Evolutionary conservation across 2,888 invertebrate species (phyloP), one percentile per base, ranked within the genome.

Genomic region (Cistogaster globosa): DNA sequence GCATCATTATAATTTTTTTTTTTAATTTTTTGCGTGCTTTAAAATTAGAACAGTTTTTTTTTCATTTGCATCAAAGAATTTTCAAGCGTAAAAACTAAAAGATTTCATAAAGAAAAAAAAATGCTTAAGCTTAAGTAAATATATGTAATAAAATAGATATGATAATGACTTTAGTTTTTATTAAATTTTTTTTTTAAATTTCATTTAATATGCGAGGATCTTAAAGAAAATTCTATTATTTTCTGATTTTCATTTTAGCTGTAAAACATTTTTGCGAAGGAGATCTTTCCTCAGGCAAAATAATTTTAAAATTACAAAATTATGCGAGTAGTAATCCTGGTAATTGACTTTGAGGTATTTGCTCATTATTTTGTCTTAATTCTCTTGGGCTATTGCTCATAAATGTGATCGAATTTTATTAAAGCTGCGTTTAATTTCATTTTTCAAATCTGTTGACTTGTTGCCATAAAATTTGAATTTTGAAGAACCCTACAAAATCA

Each of bases 11-110:
- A n/a, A n/a, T n/a, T n/a, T n/a, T 62, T 32, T 42, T 36, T 12
- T 22, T 48, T 32, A 6, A 32, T 45, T 38, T 69, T 68, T 55
- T 45, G 8, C 48, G 68, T 71, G 38, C 7, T 18, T 53, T 5
- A 9, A 82, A 85, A 75, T 71, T 65, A 60, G 69, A 78, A 65
- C 58, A 69, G 58, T 80, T 68, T 58, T 68, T 36, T 58, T 68
- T 36, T n/a, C 45, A 22, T 71, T 62, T 26, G 20, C 20, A 45
- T 22, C n/a, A 67, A 20, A 65, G 53, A 16, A 22, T 38, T 51
- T 57, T 22, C 14, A 57, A 32, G 32, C 32, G 8, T 32, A 32
- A 32, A 32, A 32, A 32, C 26, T 26, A 26, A 26, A 26, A 16
- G 45, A 69, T 45, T 60, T 45, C 62, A 14, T 55, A 26, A 26